phyloP scores from a whole-genome alignment of 2,113 vertebrate species.

The Anseranas semipalmata region DNA sequence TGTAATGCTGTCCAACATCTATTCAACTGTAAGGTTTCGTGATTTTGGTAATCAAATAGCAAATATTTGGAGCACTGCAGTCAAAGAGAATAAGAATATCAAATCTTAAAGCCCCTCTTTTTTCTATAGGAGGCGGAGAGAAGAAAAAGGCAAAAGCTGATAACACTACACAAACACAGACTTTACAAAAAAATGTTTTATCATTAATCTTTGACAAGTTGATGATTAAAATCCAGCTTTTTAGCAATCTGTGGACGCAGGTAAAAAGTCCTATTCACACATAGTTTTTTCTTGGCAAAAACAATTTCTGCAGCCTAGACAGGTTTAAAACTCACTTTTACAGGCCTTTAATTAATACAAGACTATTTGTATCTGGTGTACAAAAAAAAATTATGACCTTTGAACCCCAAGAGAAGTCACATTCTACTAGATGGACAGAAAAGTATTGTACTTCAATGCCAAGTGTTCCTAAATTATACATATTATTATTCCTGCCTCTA shows the following conservation, averaged over 20 bases:
- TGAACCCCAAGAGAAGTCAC: neutral
- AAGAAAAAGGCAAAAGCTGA: neutral
- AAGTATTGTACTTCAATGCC: neutral
- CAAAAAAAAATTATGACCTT: neutral
- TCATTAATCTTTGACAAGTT: neutral
- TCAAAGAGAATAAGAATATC: neutral
- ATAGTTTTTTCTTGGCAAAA: neutral
- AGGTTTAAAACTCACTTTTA: neutral
- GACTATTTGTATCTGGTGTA: neutral
- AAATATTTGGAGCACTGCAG: neutral
- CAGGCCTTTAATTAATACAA: neutral
- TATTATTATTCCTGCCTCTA: neutral
- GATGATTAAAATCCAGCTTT: neutral
- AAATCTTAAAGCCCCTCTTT: neutral
- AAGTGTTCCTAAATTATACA: neutral
- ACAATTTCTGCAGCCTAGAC: neutral
- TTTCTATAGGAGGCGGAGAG: accelerated
- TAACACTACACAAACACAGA: neutral
- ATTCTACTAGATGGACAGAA: neutral
- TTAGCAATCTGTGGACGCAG: neutral
- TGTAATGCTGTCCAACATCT: too few species aligned
- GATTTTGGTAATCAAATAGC: neutral
- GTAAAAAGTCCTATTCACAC: neutral
- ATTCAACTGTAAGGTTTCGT: neutral
- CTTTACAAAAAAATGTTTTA: neutral